Percentiles rank a stretch among this genome's conserved stretches.
phyloP scores from a whole-genome alignment of 2,888 invertebrate species.

The Elysia crispata region DNA sequence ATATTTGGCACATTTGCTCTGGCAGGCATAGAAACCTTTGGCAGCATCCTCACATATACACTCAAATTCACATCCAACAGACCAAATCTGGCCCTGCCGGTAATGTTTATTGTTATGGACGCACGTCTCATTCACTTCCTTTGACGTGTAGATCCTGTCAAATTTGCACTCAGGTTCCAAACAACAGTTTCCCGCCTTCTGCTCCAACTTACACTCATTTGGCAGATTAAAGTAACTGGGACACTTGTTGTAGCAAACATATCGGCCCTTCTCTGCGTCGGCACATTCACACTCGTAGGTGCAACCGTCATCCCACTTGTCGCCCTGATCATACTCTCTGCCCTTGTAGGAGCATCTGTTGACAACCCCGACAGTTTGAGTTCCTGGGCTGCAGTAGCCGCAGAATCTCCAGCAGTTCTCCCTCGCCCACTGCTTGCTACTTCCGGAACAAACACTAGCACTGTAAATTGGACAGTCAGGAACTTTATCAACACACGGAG shows the following conservation, averaged over 20 bases:
- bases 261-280: constrained; percentile 57
- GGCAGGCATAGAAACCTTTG: constrained; percentile 50
- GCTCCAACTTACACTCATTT: constrained; percentile 65
- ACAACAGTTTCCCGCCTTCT: constrained; percentile 60
- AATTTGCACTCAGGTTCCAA: constrained; percentile 68
- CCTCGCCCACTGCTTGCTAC: constrained; percentile 62
- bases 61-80: constrained; percentile 53
- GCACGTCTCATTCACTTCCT: constrained; percentile 61
- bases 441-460: constrained; percentile 53
- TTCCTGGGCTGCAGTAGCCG: constrained; percentile 62
- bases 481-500: constrained; percentile 61
- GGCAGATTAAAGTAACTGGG: constrained; percentile 68
- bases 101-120: constrained; percentile 52
- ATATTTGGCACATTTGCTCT: constrained; percentile 59
- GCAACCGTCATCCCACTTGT: constrained; percentile 68
- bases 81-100: constrained; percentile 56
- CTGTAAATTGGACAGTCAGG: constrained; percentile 59
- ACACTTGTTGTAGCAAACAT: constrained; percentile 62
- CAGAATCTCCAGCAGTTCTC: constrained; percentile 68
- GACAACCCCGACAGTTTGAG: constrained; percentile 22
- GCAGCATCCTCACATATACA: constrained; percentile 53
- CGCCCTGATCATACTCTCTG: constrained; percentile 61
- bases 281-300: constrained; percentile 66
- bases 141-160: constrained; percentile 60
- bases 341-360: constrained; percentile 67